phyloP scores from a whole-genome alignment of 1,140 invertebrate species.

The Pseudomyrmex gracilis region DNA sequence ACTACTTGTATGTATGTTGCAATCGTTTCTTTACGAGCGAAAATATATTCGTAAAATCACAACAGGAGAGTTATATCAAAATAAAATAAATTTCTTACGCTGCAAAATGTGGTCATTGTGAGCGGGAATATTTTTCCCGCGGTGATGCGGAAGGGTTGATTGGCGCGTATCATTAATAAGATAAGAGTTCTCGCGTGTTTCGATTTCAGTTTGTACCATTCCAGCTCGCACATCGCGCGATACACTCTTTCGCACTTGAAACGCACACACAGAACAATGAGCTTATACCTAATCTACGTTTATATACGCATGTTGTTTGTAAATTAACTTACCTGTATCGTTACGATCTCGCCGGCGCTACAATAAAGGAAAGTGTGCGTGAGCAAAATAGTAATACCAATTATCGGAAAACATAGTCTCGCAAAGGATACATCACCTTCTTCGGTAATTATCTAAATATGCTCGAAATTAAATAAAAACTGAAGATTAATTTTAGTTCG shows the following conservation, averaged over 20 bases:
- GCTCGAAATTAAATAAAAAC: slow-evolving; percentile 25
- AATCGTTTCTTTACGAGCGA: no score
- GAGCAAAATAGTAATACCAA: slow-evolving; percentile 35
- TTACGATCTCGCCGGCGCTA: slow-evolving; percentile 20
- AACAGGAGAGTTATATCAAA: neutral
- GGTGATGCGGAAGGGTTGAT: slow-evolving; percentile 19
- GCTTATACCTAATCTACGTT: neutral
- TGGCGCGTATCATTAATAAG: slow-evolving; percentile 11
- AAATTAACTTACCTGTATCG: slow-evolving; percentile 21
- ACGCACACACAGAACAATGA: neutral
- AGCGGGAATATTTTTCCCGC: slow-evolving; percentile 46
- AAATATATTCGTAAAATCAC: neutral
- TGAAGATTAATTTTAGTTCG: neutral
- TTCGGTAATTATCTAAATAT: slow-evolving; percentile 38
- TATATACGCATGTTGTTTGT: neutral
- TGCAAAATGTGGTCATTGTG: slow-evolving; percentile 39
- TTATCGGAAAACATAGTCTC: slow-evolving; percentile 27
- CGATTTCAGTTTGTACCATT: slow-evolving; percentile 40
- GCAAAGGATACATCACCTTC: neutral
- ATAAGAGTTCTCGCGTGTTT: slow-evolving; percentile 5
- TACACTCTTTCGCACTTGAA: slow-evolving; percentile 26
- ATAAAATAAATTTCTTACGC: slow-evolving; percentile 19
- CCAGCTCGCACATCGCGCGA: slow-evolving; percentile 37
- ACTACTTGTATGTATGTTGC: no score
- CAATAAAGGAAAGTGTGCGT: slow-evolving; percentile 35